phyloP scores from a whole-genome alignment of 2,888 invertebrate genomes.

The Xestobium rufovillosum region DNA sequence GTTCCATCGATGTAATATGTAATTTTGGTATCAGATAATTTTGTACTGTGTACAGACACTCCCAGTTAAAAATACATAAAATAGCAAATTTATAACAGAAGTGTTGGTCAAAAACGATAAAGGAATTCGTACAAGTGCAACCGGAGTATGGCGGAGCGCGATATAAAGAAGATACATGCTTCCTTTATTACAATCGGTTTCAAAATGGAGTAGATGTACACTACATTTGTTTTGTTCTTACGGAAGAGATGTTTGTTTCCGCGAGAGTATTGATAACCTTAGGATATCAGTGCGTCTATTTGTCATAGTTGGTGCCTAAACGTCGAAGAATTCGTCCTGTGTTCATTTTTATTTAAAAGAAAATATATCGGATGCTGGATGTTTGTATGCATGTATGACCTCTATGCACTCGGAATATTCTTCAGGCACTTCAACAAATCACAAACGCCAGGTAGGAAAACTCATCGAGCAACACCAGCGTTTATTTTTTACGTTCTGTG shows the following conservation, averaged over 20 bases:
- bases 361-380: conserved; percentile 27
- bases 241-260: conserved; percentile 16
- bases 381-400: conserved; percentile 27
- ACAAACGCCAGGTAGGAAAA: background rate
- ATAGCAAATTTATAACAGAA: conserved; percentile 31
- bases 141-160: conserved; percentile 29
- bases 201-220: conserved; percentile 40
- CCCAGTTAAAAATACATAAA: conserved; percentile 31
- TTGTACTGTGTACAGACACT: conserved; percentile 35
- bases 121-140: conserved; percentile 28
- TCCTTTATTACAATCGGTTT: conserved; percentile 37
- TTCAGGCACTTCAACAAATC: conserved; percentile 2
- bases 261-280: background rate
- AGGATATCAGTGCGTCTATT: background rate
- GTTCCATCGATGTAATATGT: conserved; percentile 33
- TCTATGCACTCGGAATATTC: conserved; percentile 23
- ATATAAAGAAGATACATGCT: conserved; percentile 34
- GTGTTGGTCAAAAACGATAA: conserved; percentile 28
- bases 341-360: background rate
- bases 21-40: conserved; percentile 31
- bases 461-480: conserved; percentile 3
- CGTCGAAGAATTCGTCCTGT: background rate
- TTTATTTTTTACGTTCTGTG: no score
- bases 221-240: conserved; percentile 36
- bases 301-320: background rate